Conservation (phyloP, 2,888 invertebrate species). For the Phengaris alcon region DNA sequence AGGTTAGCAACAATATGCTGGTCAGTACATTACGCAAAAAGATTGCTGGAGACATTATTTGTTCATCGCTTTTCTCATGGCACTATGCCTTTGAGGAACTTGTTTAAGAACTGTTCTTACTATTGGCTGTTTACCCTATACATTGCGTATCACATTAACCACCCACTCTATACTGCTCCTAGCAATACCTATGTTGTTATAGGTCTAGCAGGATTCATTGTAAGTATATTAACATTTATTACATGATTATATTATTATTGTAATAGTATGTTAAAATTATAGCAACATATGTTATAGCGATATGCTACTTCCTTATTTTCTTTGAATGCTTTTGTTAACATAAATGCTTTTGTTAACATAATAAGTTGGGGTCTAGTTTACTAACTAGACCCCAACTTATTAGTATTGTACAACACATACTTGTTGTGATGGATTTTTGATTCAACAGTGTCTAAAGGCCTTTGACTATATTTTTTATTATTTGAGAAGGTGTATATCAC, state of each 20-base stretch:
- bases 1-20: constrained; percentile 94
- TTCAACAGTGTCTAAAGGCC: too few species aligned
- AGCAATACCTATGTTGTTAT: constrained; percentile 80
- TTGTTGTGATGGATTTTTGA: too few species aligned
- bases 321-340: too few species aligned
- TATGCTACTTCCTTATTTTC: too few species aligned
- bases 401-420: too few species aligned
- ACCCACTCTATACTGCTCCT: constrained; percentile 95
- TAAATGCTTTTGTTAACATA: too few species aligned
- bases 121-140: constrained; percentile 99
- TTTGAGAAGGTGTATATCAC: too few species aligned
- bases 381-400: too few species aligned
- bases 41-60: constrained; percentile 96
- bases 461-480: too few species aligned
- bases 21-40: constrained; percentile 94
- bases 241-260: not conserved
- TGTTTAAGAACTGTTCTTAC: constrained; percentile 98
- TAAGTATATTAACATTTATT: constrained; percentile 66
- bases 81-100: constrained; percentile 97
- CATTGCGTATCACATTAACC: constrained; percentile 97
- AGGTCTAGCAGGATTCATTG: constrained; percentile 84
- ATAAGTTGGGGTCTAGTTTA: too few species aligned
- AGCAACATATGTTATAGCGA: too few species aligned
- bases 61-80: constrained; percentile 98
- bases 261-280: not conserved